These are phyloP conservation scores for Brachionus calyciflorus DNA, from an alignment of 1,140 invertebrate genomes.

Conservation along the genomic window DNA sequence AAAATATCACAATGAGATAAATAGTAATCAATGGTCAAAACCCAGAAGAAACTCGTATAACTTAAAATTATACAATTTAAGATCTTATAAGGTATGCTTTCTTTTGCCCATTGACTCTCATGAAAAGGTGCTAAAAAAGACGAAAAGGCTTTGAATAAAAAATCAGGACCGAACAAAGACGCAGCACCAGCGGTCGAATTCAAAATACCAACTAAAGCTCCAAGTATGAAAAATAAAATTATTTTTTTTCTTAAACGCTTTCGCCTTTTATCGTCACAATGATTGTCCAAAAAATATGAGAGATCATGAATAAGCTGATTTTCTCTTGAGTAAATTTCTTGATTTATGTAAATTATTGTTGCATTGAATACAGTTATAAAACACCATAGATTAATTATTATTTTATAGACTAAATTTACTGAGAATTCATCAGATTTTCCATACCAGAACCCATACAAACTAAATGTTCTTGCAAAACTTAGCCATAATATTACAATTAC, in stretches of 20 bases:
- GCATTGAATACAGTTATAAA: neutral
- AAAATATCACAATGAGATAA: constrained; percentile 28
- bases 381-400: neutral
- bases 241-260: neutral
- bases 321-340: neutral
- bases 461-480: neutral
- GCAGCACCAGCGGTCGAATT: neutral
- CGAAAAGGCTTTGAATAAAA: constrained; percentile 8
- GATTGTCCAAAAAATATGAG: neutral
- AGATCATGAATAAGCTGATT: neutral
- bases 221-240: constrained; percentile 3
- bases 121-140: constrained; percentile 29
- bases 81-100: constrained; percentile 4
- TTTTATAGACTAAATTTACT: neutral
- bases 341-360: constrained; percentile 19
- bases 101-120: neutral
- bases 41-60: neutral
- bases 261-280: neutral
- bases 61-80: neutral
- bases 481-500: constrained; percentile 17
- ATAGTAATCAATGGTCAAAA: neutral
- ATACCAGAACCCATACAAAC: constrained; percentile 2
- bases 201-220: neutral
- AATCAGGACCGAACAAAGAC: constrained; percentile 11
- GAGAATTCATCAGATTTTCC: neutral